Base-by-base conservation (phyloP, 30 jellyfish, hydroid and myxozoan genomes). In the Hydractinia symbiolongicarpus region DNA sequence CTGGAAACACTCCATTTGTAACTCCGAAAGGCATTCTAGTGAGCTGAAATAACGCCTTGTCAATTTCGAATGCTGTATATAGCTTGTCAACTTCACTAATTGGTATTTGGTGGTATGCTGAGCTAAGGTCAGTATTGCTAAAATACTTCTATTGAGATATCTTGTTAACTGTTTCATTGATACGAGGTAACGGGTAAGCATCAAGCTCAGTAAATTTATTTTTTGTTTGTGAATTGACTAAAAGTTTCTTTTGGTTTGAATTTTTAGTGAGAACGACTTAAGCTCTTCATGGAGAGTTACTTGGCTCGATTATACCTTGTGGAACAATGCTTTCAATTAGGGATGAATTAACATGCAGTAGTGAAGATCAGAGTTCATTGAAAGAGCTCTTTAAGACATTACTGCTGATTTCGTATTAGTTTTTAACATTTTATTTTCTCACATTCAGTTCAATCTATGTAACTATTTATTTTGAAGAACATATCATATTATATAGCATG, bases 71-170 rank as follows among this genome's bases (percentile, higher is more conserved):
- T 17, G 90, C 95, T 13, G 95, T 81, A 79, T 86, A 86, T 44
- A 4, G 68, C 50, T 73, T 51, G 17, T 86, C 95, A 6, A 60
- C 82, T 20, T 51, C 75, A 50, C 66, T 13, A 9, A 86, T 11
- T 19, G 94, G 95, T 44, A 86, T 76, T 61, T 86, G 95, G 66
- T 86, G 93, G 76, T 86, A 86, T n/a, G 95, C 95, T 56, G 76
- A 62, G 44, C 60, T 55, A 16, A 86, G 83, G 55, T 86, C 95
- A 50, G 82, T 20, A 11, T 84, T 81, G 69, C 89, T 74, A 44
- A 71, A 81, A 16, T 82, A 64, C 67, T 51, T 15, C 54, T 86
- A 86, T 58, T 74, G 75, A 9, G 95, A 83, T 56, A 86, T 60
- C 53, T 81, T 74, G 84, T 82, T 61, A n/a, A 86, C 90, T 50